A percentile compares a stretch with the other conserved stretches of the same genome.
Evolutionary conservation across 1,140 invertebrate genomes (phyloP).

Genomic region (Coptotermes formosanus): DNA sequence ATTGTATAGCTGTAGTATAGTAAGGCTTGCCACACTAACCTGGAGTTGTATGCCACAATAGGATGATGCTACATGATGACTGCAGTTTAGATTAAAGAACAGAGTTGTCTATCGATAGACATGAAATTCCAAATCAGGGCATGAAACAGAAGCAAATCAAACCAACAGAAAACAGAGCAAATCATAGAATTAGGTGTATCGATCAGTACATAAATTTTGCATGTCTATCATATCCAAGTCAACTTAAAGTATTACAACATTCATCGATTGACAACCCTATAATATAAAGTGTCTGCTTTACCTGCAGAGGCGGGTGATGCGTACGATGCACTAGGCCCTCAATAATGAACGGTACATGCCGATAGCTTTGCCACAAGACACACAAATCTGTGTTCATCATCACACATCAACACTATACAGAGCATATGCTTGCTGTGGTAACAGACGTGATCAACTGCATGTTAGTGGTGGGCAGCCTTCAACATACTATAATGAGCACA

Average conservation of each 20-base stretch:
- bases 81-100: background rate
- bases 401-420: slow-evolving; percentile 3
- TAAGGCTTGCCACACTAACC: slow-evolving; percentile 17
- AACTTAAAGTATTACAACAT: background rate
- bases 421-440: background rate
- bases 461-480: slow-evolving; percentile 16
- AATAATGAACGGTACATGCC: slow-evolving; percentile 6
- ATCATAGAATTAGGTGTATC: too few relatives aligned
- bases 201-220: too few relatives aligned
- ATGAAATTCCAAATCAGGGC: too few relatives aligned
- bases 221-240: too few relatives aligned
- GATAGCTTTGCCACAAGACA: slow-evolving; percentile 14
- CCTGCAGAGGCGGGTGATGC: slow-evolving; percentile 5
- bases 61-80: background rate
- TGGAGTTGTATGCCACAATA: background rate
- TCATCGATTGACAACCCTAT: slow-evolving; percentile 7
- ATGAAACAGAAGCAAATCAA: too few relatives aligned
- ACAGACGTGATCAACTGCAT: background rate
- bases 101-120: background rate
- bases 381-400: slow-evolving; percentile 11
- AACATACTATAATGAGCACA: background rate
- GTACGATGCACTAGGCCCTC: background rate
- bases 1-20: background rate
- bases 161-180: too few relatives aligned
- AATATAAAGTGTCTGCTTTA: background rate